A percentile compares a stretch with the other conserved stretches of the same genome.
Evolutionary conservation across 2,113 vertebrate genomes (phyloP).

Genomic region (Cyanocitta stelleri): DNA sequence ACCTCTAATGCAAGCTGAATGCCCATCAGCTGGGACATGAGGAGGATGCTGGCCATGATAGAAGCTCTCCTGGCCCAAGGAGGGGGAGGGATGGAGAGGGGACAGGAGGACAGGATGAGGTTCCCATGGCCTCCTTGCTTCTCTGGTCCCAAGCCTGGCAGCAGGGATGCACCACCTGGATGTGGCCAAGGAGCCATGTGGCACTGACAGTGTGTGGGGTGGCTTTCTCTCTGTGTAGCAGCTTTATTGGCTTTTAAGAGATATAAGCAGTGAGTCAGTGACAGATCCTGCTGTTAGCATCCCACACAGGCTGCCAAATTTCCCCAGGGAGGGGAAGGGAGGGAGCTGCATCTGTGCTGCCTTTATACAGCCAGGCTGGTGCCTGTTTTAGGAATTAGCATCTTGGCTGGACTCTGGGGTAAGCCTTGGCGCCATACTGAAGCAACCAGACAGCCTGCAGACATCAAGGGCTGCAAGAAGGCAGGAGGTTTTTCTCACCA

Average conservation of each 20-base stretch:
- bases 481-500: not conserved
- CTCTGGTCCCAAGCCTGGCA: not conserved
- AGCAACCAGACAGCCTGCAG: not conserved
- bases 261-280: not conserved
- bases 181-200: not conserved
- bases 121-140: not conserved
- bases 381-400: not conserved
- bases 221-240: not conserved
- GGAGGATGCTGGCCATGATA: not conserved
- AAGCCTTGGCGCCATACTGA: rapidly evolving
- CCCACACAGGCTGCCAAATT: not conserved
- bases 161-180: not conserved
- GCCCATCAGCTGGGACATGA: not conserved
- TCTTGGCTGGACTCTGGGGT: not conserved
- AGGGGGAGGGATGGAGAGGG: not conserved
- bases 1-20: not conserved
- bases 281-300: not conserved
- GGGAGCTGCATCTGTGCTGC: not conserved
- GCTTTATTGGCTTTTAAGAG: not conserved
- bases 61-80: not conserved
- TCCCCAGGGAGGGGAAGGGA: not conserved
- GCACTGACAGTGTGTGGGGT: not conserved
- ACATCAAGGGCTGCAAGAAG: not conserved
- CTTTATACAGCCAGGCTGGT: not conserved
- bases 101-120: not conserved